Conservation (phyloP, 2,888 invertebrate species). For the Andrena marginata region DNA sequence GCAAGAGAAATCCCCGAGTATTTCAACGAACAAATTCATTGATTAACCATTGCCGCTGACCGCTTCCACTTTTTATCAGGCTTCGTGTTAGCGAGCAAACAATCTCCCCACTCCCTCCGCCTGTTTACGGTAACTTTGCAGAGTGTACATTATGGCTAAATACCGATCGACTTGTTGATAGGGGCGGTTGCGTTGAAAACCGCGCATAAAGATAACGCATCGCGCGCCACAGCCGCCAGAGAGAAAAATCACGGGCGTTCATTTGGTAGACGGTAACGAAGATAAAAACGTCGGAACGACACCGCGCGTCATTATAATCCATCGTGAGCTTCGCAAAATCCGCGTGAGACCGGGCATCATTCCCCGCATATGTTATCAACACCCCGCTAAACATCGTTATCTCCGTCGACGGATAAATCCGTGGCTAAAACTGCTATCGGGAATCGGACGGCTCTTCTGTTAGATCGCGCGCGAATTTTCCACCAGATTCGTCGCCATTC, state of each 20-base stretch:
- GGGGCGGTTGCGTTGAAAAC: conserved; percentile 24
- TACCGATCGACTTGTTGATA: conserved; percentile 59
- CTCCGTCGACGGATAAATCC: conserved; percentile 63
- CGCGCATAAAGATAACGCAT: conserved; percentile 50
- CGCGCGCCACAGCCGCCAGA: conserved; percentile 14
- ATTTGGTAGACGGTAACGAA: conserved; percentile 32
- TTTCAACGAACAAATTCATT: conserved; percentile 25
- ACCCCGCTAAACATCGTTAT: conserved; percentile 65
- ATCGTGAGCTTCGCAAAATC: conserved; percentile 28
- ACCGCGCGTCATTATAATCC: conserved; percentile 44
- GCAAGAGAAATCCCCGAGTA: neutral
- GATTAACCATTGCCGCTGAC: conserved; percentile 23
- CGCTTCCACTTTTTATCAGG: conserved; percentile 35
- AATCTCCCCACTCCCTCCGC: neutral
- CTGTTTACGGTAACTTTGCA: conserved; percentile 40
- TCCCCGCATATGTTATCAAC: conserved; percentile 54
- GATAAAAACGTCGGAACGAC: conserved; percentile 31
- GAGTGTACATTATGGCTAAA: conserved; percentile 55
- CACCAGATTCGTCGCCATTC: conserved; percentile 45
- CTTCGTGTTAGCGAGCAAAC: conserved; percentile 38
- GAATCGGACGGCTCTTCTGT: conserved; percentile 20
- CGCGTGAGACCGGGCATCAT: conserved; percentile 9
- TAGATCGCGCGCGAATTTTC: conserved; percentile 56
- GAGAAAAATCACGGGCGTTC: conserved; percentile 47
- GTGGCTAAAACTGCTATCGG: conserved; percentile 47